Evolutionary conservation across 2,113 vertebrate genomes (phyloP), one percentile per base, ranked within the genome.

Genomic region (Seriola rivoliana): DNA sequence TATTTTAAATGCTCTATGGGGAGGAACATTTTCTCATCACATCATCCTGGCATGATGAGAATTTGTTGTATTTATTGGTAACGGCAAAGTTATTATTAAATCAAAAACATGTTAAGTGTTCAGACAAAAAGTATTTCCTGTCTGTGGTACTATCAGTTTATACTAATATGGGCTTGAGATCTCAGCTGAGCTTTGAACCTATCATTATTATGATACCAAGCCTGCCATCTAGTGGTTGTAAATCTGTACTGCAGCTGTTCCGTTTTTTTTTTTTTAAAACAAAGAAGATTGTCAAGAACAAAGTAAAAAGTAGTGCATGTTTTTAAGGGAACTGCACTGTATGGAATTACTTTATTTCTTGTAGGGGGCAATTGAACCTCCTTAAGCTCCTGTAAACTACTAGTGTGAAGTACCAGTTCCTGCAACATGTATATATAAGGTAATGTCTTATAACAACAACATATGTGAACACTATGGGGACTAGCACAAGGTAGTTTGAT

Each of bases 141-240:
- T 65, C 71, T 78, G 23, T 78, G 72, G 80, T 34, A 4, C 10
- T 29, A 73, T 73, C 40, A 17, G n/a, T 64, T 84, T 48, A 46
- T 42, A 10, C 40, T 42, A 2, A 11, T 42, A 3, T 57, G 9
- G 19, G 13, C 25, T 71, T 19, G 2, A 17, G 19, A 23, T 13
- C 8, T 60, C 21, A 8, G n/a, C 17, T 48, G 19, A 65, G 10
- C 6, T 52, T 68, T 40, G 7, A 68, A 68, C 68, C 13, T 7
- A 25, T 60, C 0, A 0, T 4, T 21, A 86, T 86, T 73, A 36
- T 25, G 81, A 81, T 67, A 70, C 12, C 87, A 90, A 94, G 78
- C 2, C 79, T 93, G 87, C 86, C 94, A 93, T 92, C 94, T 94
- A 90, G 90, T 94, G 94, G 73, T 72, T 9, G 9, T 52, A 13